These are phyloP conservation scores for Epinotia nisella DNA, from an alignment of 2,888 invertebrate genomes.

Conservation along the genomic window DNA sequence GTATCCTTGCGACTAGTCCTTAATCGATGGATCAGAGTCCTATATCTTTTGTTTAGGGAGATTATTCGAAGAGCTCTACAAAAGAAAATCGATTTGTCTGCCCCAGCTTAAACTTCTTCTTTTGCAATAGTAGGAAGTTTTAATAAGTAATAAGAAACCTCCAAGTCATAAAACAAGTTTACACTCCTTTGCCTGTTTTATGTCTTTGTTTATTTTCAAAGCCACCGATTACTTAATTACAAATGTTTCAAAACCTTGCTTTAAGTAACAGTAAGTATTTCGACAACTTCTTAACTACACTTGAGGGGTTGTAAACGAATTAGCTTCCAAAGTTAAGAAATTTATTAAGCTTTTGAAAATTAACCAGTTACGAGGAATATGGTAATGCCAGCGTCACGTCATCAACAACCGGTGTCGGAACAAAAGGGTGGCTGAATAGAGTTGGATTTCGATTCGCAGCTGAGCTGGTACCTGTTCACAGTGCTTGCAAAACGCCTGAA, in stretches of 20 bases:
- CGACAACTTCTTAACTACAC: conserved; percentile 14
- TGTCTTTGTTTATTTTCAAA: conserved; percentile 34
- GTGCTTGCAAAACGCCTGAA: neutral
- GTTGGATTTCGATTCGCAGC: conserved; percentile 34
- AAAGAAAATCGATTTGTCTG: conserved; percentile 1
- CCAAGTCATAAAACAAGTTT: conserved; percentile 28
- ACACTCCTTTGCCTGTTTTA: conserved; percentile 23
- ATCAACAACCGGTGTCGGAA: conserved; percentile 23
- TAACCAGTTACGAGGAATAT: neutral
- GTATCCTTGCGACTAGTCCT: too few species aligned
- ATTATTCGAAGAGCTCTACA: neutral
- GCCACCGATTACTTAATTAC: conserved; percentile 26
- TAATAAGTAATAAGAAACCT: conserved; percentile 36
- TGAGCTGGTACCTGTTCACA: neutral
- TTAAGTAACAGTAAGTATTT: conserved; percentile 22
- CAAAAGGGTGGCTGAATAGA: conserved; percentile 37
- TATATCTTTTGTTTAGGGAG: neutral
- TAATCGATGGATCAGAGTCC: neutral
- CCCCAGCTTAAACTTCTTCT: conserved; percentile 16
- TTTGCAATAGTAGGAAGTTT: conserved; percentile 32
- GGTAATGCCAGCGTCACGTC: conserved; percentile 18
- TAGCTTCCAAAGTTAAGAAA: conserved; percentile 3
- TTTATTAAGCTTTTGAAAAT: neutral
- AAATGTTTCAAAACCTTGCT: conserved; percentile 28
- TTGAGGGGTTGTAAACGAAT: conserved; percentile 13